phyloP scores from a whole-genome alignment of 2,113 vertebrate species.

The Gopherus flavomarginatus region DNA sequence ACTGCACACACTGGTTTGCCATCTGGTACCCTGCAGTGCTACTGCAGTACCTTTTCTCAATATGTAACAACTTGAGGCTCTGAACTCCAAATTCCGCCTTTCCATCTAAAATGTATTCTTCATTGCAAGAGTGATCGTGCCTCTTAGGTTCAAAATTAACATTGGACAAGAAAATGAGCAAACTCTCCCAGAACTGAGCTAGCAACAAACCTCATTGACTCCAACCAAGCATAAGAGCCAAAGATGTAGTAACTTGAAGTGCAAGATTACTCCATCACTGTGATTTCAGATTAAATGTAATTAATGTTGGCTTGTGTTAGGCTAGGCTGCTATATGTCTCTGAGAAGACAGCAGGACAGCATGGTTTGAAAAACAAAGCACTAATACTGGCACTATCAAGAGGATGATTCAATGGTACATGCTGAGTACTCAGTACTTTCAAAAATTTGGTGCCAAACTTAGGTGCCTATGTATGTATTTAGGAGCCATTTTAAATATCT shows the following conservation, averaged over 20 bases:
- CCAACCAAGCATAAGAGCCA: not conserved
- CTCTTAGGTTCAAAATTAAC: not conserved
- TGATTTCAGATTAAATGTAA: constrained; percentile 34
- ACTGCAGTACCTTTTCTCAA: not conserved
- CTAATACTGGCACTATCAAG: not conserved
- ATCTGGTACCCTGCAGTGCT: not conserved
- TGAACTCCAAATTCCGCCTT: not conserved
- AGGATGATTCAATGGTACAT: not conserved
- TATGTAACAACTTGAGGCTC: not conserved
- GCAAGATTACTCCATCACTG: not conserved
- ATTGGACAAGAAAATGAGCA: not conserved
- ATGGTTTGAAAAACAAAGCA: not conserved
- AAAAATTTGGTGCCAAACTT: not conserved
- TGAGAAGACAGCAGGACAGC: not conserved
- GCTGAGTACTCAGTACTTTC: not conserved
- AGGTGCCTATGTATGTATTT: not conserved
- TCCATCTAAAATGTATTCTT: not conserved
- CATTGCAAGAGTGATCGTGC: not conserved
- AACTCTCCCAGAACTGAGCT: not conserved
- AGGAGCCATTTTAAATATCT: not conserved
- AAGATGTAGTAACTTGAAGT: not conserved
- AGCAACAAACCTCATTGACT: not conserved
- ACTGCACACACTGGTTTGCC: not conserved
- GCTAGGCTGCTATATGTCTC: not conserved
- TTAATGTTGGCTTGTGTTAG: not conserved